Base-by-base conservation (phyloP, 1,140 invertebrate species). In the Teleogryllus occipitalis region DNA sequence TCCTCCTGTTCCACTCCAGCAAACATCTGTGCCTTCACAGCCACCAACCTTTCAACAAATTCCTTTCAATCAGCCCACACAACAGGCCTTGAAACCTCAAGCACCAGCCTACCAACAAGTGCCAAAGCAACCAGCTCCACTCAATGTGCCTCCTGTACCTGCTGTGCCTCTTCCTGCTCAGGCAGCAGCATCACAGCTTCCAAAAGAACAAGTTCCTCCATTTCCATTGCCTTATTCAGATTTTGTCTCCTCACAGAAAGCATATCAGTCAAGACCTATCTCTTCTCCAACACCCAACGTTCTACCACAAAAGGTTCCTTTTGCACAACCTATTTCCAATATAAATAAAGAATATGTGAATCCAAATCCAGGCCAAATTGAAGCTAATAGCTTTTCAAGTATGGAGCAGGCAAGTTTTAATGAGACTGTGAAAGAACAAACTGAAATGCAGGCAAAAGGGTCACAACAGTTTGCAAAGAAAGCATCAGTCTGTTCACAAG, bases 1-100 rank as follows among this genome's bases (percentile, higher is more conserved):
- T 27, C 72, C 79, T 10, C 80, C 80, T 21, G 76, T 74, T 75
- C 10, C 82, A 49, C 79, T 75, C 74, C 74, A 79, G 22, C 80
- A 74, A 72, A 18, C 78, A 22, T 7, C 8, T 8, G 18, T 77
- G 22, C 12, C 47, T 77, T 7, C 10, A 15, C 47, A 54, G 76
- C 7, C 76, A 48, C 0, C 18, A 47, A 47, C 76, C 47, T 47
- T 7, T 47, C 46, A 27, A 14, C 74, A 27, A 75, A 18, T 73
- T 73, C 21, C 72, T 18, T 18, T 21, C 72, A 73, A 73, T 73
- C 74, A 75, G 21, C 74, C 10, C 10, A 65, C 7, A 7, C 54
- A 65, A 65, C 54, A 65, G 54, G 27, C 27, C 27, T 2, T 39
- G 1, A 39, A 39, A 39, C 5, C 27, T 39, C 54, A 65, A 18